These are phyloP conservation scores for Pangasius djambal DNA, from an alignment of 2,797 vertebrate species.

Conservation along the genomic window DNA sequence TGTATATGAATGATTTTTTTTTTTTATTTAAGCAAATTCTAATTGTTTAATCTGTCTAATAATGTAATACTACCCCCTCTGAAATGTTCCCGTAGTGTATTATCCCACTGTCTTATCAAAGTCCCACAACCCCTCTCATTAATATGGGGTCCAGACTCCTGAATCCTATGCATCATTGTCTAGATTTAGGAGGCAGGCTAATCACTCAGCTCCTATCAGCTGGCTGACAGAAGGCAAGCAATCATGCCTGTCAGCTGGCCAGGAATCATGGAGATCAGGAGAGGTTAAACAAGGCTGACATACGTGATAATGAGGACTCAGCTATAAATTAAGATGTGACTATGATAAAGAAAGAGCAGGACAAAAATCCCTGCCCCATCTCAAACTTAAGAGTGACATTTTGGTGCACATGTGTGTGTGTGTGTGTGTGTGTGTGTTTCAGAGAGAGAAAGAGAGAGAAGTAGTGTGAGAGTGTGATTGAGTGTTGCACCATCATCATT, in stretches of 20 bases:
- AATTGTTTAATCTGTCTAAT: constrained; percentile 22
- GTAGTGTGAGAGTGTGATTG: constrained; percentile 85
- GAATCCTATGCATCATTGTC: constrained; percentile 89
- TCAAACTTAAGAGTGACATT: constrained; percentile 40
- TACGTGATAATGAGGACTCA: constrained; percentile 89
- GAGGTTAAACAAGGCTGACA: constrained; percentile 91
- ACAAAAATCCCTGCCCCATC: constrained; percentile 70
- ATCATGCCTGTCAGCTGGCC: constrained; percentile 86
- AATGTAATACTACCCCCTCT: constrained; percentile 45
- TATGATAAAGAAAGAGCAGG: constrained; percentile 82
- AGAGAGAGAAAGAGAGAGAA: constrained; percentile 77
- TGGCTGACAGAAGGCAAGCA: constrained; percentile 89
- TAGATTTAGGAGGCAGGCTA: constrained; percentile 86
- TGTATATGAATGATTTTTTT: background rate
- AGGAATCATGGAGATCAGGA: constrained; percentile 87
- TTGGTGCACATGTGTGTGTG: constrained; percentile 77
- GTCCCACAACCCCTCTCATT: constrained; percentile 88
- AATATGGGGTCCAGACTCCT: constrained; percentile 84
- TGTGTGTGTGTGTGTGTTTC: constrained; percentile 87
- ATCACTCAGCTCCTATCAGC: constrained; percentile 92
- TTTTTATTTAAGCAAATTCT: background rate
- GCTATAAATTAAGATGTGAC: constrained; percentile 95
- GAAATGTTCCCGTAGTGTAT: constrained; percentile 74
- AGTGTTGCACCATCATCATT: constrained; percentile 77
- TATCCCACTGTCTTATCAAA: constrained; percentile 87